Base-by-base conservation (phyloP, 2,797 vertebrate genomes). In the Danio tinwini region DNA sequence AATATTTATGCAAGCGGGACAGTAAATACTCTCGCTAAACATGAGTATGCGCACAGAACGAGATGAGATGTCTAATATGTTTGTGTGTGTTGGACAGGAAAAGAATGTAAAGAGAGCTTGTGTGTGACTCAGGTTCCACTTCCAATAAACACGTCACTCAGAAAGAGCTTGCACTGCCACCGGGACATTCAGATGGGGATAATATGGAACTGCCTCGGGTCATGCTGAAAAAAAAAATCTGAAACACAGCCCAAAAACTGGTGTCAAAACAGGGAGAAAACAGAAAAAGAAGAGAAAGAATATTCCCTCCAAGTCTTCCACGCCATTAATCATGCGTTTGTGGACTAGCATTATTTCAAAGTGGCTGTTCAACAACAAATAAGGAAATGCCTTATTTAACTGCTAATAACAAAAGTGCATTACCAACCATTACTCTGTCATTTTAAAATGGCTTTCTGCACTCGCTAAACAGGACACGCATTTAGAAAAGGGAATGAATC, bases 271-370 rank as follows among this genome's bases (percentile, higher is more conserved):
- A 69, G 55, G 69, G 45, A 12, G 39, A 3, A 69, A 52, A 53
- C 16, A 44, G 39, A 17, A 52, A 52, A 61, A 19, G 29, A 29
- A 29, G 21, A 52, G 47, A 50, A 49, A 19, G 19, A 59, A 69
- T 61, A 68, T 37, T 67, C 52, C 64, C 68, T 11, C 9, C 6
- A 13, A 59, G 55, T 16, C 16, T 58, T 77, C 44, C 44, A 21
- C n/a, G 69, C 80, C 76, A 83, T 81, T 83, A 81, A 83, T 80
- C 75, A 76, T 80, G 76, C 53, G 50, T 56, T 65, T 80, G 19
- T 59, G 65, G 53, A 40, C 62, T n/a, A 49, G 62, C 40, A 58
- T 65, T 74, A 78, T 70, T 72, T 56, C 79, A 70, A 78, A 55
- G 63, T 37, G 56, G 42, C 44, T 74, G 82, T 47, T 85, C 56